These are phyloP conservation scores for Liopterus haemorrhoidalis DNA, from an alignment of 2,888 invertebrate genomes.

Conservation along the genomic window DNA sequence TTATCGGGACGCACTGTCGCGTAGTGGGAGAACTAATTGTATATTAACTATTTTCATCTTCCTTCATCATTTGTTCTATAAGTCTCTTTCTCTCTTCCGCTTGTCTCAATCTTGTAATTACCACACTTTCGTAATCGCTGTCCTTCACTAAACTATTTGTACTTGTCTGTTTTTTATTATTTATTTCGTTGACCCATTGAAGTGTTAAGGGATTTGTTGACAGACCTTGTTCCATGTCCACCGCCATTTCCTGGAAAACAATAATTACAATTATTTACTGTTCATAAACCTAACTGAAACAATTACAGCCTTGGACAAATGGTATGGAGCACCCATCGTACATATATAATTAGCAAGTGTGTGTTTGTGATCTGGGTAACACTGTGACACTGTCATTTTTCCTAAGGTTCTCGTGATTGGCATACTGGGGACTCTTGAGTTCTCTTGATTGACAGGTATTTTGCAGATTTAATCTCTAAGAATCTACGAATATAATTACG, in stretches of 20 bases:
- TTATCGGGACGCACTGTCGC: too few relatives aligned
- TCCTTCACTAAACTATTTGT: conserved; percentile 51
- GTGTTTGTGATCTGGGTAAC: too few relatives aligned
- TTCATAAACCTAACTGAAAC: conserved; percentile 11
- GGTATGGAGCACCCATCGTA: too few relatives aligned
- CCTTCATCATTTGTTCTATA: conserved; percentile 63
- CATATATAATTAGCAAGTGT: too few relatives aligned
- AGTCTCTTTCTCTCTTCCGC: conserved; percentile 77
- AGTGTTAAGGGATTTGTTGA: conserved; percentile 65
- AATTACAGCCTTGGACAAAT: too few relatives aligned
- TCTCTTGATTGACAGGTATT: too few relatives aligned
- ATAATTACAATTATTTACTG: conserved; percentile 11
- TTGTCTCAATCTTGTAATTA: conserved; percentile 72
- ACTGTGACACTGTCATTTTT: too few relatives aligned
- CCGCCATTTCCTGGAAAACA: conserved; percentile 50
- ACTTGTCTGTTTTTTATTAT: conserved; percentile 41
- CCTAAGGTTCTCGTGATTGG: too few relatives aligned
- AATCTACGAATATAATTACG: too few relatives aligned
- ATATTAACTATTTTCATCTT: conserved; percentile 45
- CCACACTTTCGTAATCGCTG: conserved; percentile 75
- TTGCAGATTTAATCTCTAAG: too few relatives aligned
- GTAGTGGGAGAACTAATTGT: too few relatives aligned
- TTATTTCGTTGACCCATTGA: conserved; percentile 60
- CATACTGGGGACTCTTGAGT: too few relatives aligned
- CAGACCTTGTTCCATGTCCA: conserved; percentile 55